Evolutionary conservation across 1,140 invertebrate genomes (phyloP).

Genomic region (Drosophila sechellia): DNA sequence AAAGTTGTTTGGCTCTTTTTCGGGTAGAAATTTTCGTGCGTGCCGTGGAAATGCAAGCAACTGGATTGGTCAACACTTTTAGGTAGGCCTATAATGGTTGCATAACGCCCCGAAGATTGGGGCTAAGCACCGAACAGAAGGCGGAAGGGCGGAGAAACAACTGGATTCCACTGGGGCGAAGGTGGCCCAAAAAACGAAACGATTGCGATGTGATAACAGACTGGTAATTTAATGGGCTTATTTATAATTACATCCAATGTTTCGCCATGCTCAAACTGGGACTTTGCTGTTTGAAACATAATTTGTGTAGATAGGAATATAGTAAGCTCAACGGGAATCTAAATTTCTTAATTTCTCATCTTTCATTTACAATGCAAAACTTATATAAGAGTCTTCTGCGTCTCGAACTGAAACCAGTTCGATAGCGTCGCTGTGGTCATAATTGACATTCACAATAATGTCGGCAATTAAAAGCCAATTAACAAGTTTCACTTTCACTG

Average conservation of each 20-base stretch:
- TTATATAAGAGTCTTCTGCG: constrained; percentile 11
- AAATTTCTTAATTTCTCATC: not conserved
- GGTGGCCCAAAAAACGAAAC: constrained; percentile 27
- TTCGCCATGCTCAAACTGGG: not conserved
- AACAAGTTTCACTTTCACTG: constrained; percentile 73
- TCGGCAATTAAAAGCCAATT: constrained; percentile 76
- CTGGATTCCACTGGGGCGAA: constrained; percentile 5
- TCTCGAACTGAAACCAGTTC: constrained; percentile 19
- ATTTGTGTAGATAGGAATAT: no score
- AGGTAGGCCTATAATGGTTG: constrained; percentile 56
- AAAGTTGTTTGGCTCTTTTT: constrained; percentile 59
- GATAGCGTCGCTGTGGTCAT: constrained; percentile 37
- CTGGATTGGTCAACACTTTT: constrained; percentile 38
- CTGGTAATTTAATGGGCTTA: not conserved
- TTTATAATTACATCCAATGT: not conserved
- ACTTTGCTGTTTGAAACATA: no score
- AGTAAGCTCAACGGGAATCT: not conserved
- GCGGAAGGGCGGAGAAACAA: not conserved
- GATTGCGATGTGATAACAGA: constrained; percentile 16
- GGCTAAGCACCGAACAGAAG: constrained; percentile 9
- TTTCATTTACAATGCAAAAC: not conserved
- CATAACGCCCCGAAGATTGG: constrained; percentile 33
- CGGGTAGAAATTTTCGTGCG: constrained; percentile 66
- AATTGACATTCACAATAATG: constrained; percentile 60
- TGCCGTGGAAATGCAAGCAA: constrained; percentile 58